Evolutionary conservation across 2,888 invertebrate species (phyloP).

Genomic region (Petrophora chlorosata): DNA sequence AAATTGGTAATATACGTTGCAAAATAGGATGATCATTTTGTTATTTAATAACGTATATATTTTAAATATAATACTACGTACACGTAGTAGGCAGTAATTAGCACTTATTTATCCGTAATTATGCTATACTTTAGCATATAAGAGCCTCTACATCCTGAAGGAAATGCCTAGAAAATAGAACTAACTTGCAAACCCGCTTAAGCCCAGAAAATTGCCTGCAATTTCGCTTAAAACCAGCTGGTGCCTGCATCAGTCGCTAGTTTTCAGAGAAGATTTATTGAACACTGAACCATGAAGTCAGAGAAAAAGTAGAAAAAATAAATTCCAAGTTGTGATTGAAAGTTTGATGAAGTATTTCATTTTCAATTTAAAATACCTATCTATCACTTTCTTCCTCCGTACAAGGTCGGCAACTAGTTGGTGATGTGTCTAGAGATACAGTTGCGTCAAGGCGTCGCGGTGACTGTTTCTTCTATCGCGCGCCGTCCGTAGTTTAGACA

Average conservation of each 20-base stretch:
- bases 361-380: too few relatives aligned
- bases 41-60: neutral
- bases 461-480: too few relatives aligned
- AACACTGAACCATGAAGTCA: constrained; percentile 1
- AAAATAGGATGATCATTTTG: too few relatives aligned
- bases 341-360: too few relatives aligned
- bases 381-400: too few relatives aligned
- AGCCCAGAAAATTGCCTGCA: constrained; percentile 15
- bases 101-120: neutral
- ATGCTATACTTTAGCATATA: constrained; percentile 1
- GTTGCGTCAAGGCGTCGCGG: too few relatives aligned
- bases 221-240: constrained; percentile 9
- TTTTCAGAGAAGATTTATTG: constrained; percentile 21
- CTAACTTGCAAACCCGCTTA: constrained; percentile 9
- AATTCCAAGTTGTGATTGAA: too few relatives aligned
- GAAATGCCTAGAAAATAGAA: constrained; percentile 11
- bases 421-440: too few relatives aligned
- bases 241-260: constrained; percentile 11
- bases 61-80: neutral
- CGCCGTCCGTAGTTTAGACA: too few relatives aligned
- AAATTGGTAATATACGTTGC: too few relatives aligned
- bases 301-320: constrained; percentile 1
- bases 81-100: neutral
- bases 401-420: too few relatives aligned
- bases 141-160: neutral